phyloP scores from a whole-genome alignment of 2,888 invertebrate species.

The Leptopterna dolabrata region DNA sequence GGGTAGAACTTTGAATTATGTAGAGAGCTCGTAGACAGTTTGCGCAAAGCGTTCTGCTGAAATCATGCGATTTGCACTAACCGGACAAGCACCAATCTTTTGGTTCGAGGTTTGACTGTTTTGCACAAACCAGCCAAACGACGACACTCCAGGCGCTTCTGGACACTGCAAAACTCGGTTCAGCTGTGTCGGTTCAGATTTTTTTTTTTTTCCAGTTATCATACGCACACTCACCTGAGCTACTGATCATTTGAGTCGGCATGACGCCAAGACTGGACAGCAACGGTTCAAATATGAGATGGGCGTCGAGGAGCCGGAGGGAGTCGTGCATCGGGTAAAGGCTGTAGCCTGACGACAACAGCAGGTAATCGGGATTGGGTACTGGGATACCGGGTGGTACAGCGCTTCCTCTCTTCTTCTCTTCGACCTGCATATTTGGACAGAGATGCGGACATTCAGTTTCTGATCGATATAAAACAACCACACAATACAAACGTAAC shows the following conservation, averaged over 20 bases:
- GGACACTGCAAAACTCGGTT: too few species aligned
- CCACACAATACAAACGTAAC: too few species aligned
- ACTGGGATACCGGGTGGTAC: slow-evolving; percentile 40
- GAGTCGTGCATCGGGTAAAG: slow-evolving; percentile 85
- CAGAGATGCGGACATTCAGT: background rate
- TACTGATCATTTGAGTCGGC: slow-evolving; percentile 81
- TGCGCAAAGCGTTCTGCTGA: too few species aligned
- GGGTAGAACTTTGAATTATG: too few species aligned
- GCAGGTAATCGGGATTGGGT: slow-evolving; percentile 62
- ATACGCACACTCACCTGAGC: slow-evolving; percentile 58
- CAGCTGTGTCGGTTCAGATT: too few species aligned
- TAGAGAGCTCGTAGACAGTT: too few species aligned
- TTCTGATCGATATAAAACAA: background rate
- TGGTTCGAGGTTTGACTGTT: too few species aligned
- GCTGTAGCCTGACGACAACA: slow-evolving; percentile 70
- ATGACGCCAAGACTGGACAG: slow-evolving; percentile 89
- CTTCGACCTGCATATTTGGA: background rate
- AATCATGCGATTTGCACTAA: too few species aligned
- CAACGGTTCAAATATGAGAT: slow-evolving; percentile 92
- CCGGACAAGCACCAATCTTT: too few species aligned
- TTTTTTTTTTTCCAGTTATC: too few species aligned
- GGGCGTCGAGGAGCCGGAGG: slow-evolving; percentile 87
- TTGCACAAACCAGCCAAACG: too few species aligned
- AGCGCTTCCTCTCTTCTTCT: slow-evolving; percentile 20
- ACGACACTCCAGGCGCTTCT: too few species aligned